These are phyloP conservation scores for Dicaeum eximium DNA, from an alignment of 2,113 vertebrate species.

Conservation along the genomic window DNA sequence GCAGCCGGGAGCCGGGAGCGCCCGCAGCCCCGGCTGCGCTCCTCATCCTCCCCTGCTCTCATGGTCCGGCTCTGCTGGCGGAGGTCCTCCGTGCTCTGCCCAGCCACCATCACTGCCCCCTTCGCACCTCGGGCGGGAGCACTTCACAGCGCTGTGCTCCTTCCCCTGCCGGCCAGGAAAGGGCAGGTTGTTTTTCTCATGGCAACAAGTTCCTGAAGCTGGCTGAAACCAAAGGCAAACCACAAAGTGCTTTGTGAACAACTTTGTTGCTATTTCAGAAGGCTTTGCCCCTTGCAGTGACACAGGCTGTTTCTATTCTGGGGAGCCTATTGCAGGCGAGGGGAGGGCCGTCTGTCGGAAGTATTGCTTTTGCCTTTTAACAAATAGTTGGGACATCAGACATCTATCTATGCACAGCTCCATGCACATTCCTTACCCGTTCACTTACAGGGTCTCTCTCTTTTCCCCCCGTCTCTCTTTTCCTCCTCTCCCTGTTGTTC, in stretches of 20 bases:
- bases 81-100: constrained; percentile 56
- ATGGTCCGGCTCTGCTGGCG: constrained; percentile 20
- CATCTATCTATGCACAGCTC: not conserved
- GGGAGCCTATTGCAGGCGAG: constrained; percentile 75
- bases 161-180: not conserved
- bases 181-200: constrained; percentile 39
- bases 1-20: not conserved
- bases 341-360: constrained; percentile 69
- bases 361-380: constrained; percentile 49
- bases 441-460: not conserved
- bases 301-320: constrained; percentile 77
- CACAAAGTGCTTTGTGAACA: constrained; percentile 66
- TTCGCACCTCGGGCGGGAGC: not conserved
- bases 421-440: not conserved
- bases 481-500: not conserved
- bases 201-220: constrained; percentile 35
- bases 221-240: constrained; percentile 45
- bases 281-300: constrained; percentile 79
- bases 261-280: constrained; percentile 79
- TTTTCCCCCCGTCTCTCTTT: not conserved
- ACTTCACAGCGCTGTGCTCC: not conserved
- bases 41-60: constrained; percentile 12
- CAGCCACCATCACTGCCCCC: constrained; percentile 53
- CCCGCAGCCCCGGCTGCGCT: not conserved
- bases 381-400: constrained; percentile 46